Conservation (phyloP, 2,888 invertebrate genomes). For the Taphrorychus bicolor region DNA sequence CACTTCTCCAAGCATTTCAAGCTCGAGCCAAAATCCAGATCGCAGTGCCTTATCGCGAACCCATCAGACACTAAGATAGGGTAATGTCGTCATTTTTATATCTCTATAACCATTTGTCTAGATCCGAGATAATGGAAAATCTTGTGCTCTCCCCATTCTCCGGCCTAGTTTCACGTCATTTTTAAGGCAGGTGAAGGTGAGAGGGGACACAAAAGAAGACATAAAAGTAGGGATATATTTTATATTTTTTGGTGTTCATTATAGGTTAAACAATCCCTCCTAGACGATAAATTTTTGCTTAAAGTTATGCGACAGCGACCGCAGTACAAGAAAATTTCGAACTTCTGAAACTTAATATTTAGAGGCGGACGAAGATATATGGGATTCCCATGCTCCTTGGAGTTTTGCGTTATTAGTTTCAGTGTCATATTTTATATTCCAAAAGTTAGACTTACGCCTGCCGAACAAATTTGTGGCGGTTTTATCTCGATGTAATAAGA, state of each 20-base stretch:
- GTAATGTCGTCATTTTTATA: constrained; percentile 4
- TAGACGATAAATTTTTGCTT: no score
- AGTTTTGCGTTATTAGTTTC: constrained; percentile 39
- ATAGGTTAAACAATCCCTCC: no score
- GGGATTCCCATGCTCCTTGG: constrained; percentile 29
- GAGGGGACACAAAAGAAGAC: no score
- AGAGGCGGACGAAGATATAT: constrained; percentile 32
- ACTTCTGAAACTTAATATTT: constrained; percentile 40
- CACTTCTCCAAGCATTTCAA: no score
- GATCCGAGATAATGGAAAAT: constrained; percentile 6
- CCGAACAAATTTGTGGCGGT: constrained; percentile 28
- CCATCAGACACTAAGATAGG: not conserved
- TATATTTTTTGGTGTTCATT: no score
- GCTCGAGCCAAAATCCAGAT: no score
- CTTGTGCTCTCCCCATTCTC: constrained; percentile 1
- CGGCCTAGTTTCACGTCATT: not conserved
- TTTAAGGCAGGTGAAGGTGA: not conserved
- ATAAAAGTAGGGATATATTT: not conserved
- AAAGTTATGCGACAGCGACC: constrained; percentile 32
- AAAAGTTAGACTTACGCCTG: constrained; percentile 31
- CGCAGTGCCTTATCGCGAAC: no score
- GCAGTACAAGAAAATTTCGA: constrained; percentile 30
- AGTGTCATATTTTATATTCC: constrained; percentile 39
- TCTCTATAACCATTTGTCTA: constrained; percentile 13
- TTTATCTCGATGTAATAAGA: constrained; percentile 24